Evolutionary conservation across 2,888 invertebrate genomes (phyloP).

Genomic region (Deilephila elpenor): DNA sequence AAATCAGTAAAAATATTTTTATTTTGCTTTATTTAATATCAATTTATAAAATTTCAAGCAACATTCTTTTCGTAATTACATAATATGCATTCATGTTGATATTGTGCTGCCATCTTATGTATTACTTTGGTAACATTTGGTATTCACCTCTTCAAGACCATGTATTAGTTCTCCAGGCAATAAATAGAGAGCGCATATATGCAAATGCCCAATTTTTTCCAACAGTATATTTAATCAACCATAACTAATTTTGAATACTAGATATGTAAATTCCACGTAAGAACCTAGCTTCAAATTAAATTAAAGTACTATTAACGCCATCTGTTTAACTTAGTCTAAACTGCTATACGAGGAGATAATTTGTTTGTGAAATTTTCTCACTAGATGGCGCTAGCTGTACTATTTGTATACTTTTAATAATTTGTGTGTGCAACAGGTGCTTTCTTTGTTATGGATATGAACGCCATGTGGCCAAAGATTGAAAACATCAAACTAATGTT

Average conservation of each 20-base stretch:
- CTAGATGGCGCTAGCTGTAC: not conserved
- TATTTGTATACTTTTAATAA: not conserved
- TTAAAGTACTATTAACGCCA: not conserved
- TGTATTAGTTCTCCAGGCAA: not conserved
- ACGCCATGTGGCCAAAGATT: not conserved
- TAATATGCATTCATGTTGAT: too few species aligned
- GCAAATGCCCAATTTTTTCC: too few species aligned
- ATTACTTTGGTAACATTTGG: not conserved
- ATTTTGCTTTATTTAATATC: not conserved
- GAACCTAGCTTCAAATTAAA: not conserved
- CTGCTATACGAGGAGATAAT: not conserved
- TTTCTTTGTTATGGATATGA: slow-evolving; percentile 11
- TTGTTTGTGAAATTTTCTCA: not conserved
- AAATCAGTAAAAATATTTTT: not conserved
- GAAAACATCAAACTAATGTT: slow-evolving; percentile 21
- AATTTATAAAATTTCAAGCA: not conserved
- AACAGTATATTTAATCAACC: too few species aligned
- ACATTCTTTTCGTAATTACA: too few species aligned
- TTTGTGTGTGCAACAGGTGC: slow-evolving; percentile 16
- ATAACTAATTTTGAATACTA: too few species aligned
- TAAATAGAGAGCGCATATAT: not conserved
- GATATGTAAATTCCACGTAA: not conserved
- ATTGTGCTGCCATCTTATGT: not conserved
- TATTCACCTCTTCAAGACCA: not conserved
- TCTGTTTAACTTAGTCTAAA: not conserved